Percentiles rank a stretch among this genome's conserved stretches.
Evolutionary conservation across 1,140 invertebrate genomes (phyloP).

Genomic region (Adelges cooleyi): DNA sequence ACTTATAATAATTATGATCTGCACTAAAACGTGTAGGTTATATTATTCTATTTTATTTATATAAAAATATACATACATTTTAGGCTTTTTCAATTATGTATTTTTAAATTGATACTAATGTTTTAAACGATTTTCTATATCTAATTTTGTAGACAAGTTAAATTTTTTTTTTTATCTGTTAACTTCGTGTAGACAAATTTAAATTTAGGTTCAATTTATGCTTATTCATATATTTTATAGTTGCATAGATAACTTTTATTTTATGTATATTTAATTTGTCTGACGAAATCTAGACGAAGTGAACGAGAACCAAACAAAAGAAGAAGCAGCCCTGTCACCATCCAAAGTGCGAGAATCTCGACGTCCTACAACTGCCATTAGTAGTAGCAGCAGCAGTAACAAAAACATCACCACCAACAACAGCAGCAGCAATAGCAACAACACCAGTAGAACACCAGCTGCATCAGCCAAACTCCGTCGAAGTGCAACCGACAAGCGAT

Average conservation of each 20-base stretch:
- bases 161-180: no score
- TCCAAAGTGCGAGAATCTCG: conserved; percentile 1
- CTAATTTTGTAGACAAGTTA: no score
- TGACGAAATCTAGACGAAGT: conserved; percentile 27
- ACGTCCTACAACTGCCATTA: conserved; percentile 3
- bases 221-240: background rate
- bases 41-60: no score
- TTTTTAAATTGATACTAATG: no score
- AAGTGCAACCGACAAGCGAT: conserved; percentile 6
- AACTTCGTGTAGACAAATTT: background rate
- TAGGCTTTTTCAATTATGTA: no score
- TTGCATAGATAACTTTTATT: conserved; percentile 12
- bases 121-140: no score
- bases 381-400: background rate
- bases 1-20: no score
- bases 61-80: no score
- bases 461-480: background rate
- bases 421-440: no score
- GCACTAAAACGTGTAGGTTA: no score
- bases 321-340: background rate
- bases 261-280: conserved; percentile 28
- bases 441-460: background rate
- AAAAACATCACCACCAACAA: no score
- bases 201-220: conserved; percentile 1
- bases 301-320: conserved; percentile 3